A percentile compares a stretch with the other conserved stretches of the same genome.
phyloP scores from a whole-genome alignment of 2,113 vertebrate genomes.

The Notothenia rossii region DNA sequence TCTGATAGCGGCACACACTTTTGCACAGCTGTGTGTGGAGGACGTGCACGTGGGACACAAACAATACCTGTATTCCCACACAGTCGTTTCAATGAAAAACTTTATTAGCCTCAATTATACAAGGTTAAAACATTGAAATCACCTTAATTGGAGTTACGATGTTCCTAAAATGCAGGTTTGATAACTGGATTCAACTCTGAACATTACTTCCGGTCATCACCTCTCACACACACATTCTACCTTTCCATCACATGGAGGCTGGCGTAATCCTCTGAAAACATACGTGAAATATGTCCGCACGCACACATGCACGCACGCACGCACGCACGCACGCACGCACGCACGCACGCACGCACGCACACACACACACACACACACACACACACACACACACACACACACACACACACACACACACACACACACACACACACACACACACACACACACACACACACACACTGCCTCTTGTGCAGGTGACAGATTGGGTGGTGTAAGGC shows the following conservation, averaged over 20 bases:
- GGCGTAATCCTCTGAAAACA: conserved; percentile 25
- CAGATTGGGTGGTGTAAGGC: conserved; percentile 52
- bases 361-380: conserved; percentile 2
- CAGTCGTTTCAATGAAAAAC: too few relatives aligned
- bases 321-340: too few relatives aligned
- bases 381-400: neutral
- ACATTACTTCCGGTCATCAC: neutral
- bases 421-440: neutral
- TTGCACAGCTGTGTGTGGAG: neutral
- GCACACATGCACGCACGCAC: neutral
- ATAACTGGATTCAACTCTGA: neutral
- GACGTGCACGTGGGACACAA: neutral
- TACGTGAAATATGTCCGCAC: neutral
- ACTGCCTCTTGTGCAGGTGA: conserved; percentile 44
- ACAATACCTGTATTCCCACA: neutral
- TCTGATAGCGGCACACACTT: conserved; percentile 10
- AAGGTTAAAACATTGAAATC: neutral
- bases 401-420: neutral
- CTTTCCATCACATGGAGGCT: conserved; percentile 16
- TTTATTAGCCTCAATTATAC: neutral
- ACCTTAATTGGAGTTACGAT: neutral
- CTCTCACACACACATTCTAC: neutral
- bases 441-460: conserved; percentile 7
- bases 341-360: neutral
- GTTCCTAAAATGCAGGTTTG: neutral